Conservation (phyloP, 2,888 invertebrate genomes). For the Xylota sylvarum region DNA sequence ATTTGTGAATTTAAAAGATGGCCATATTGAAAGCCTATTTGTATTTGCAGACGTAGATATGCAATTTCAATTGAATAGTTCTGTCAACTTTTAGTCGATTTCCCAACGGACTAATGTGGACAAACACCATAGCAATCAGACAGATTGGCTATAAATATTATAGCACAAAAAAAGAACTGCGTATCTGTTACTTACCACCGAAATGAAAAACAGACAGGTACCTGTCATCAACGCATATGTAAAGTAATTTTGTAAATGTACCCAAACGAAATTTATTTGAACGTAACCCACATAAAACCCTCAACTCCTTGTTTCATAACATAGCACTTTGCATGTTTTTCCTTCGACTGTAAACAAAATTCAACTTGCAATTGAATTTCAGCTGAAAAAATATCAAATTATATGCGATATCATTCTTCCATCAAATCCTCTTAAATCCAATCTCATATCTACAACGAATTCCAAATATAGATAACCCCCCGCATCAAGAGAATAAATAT, state of each 20-base stretch:
- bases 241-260: not conserved
- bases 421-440: slow-evolving; percentile 16
- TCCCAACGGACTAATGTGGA: not conserved
- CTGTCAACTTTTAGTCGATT: not conserved
- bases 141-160: not conserved
- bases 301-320: not conserved
- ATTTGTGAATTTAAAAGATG: too few relatives aligned
- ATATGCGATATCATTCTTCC: slow-evolving; percentile 34
- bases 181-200: not conserved
- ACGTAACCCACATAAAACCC: too few relatives aligned
- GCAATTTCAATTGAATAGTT: not conserved
- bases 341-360: slow-evolving; percentile 8
- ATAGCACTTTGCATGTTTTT: not conserved
- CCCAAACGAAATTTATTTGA: too few relatives aligned
- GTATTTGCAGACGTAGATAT: not conserved
- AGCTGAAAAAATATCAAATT: slow-evolving; percentile 27
- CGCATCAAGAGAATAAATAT: not conserved
- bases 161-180: not conserved
- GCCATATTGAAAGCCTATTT: too few relatives aligned
- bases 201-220: not conserved
- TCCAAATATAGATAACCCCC: slow-evolving; percentile 13
- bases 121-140: not conserved
- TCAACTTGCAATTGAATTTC: slow-evolving; percentile 9
- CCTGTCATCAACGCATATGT: not conserved
- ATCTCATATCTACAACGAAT: slow-evolving; percentile 14